Conservation (phyloP, 2,888 invertebrate genomes). For the Nephrocerus scutellatus region DNA sequence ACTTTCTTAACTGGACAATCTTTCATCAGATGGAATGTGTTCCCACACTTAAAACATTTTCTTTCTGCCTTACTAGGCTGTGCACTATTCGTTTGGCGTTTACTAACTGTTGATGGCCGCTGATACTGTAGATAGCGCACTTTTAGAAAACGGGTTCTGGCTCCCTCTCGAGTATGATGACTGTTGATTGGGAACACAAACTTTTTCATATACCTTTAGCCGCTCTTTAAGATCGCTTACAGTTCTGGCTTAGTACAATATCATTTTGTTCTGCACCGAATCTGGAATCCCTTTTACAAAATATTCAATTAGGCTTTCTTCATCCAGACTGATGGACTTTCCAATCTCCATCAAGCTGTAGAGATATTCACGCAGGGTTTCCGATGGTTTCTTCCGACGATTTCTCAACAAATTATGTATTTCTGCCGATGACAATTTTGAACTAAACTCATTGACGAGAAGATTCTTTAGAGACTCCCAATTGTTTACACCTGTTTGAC, state of each 20-base stretch:
- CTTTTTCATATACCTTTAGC: slow-evolving; percentile 14
- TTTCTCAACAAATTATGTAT: slow-evolving; percentile 1
- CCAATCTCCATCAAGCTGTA: slow-evolving; percentile 8
- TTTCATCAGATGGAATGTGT: no score
- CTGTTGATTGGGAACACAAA: slow-evolving; percentile 3
- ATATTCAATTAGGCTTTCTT: slow-evolving; percentile 17
- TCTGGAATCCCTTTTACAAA: slow-evolving; percentile 17
- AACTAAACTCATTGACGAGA: slow-evolving; percentile 3
- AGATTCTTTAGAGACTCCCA: slow-evolving; percentile 2
- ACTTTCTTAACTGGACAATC: no score
- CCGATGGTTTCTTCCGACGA: slow-evolving; percentile 4
- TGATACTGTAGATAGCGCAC: no score
- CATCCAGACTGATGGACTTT: slow-evolving; percentile 11
- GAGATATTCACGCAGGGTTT: slow-evolving; percentile 3
- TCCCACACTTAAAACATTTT: no score
- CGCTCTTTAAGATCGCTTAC: slow-evolving; percentile 15
- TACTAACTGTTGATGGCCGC: no score
- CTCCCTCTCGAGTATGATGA: no score
- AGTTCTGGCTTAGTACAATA: slow-evolving; percentile 12
- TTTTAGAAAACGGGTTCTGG: no score
- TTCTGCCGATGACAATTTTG: slow-evolving; percentile 1
- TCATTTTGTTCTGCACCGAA: slow-evolving; percentile 11
- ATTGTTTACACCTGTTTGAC: background rate
- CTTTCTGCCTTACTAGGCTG: no score
- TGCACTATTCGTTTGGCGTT: no score